A percentile compares a stretch with the other conserved stretches of the same genome.
Conservation (phyloP, 1,140 invertebrate genomes). For the Sogatella furcifera region DNA sequence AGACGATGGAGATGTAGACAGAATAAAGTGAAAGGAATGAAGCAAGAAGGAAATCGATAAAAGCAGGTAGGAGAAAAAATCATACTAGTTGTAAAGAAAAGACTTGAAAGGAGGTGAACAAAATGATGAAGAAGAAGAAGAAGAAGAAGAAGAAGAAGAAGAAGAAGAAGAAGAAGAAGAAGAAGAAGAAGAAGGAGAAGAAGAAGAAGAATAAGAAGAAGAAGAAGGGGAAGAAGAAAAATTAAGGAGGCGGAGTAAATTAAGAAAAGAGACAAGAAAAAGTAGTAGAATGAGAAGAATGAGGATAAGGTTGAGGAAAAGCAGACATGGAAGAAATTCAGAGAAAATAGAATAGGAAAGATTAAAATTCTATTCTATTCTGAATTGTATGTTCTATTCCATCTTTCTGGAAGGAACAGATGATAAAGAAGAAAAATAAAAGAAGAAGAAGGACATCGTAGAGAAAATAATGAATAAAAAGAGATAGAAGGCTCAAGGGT, state of each 20-base stretch:
- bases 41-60: not conserved
- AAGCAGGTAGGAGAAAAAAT: not conserved
- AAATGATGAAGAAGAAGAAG: not conserved
- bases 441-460: no score
- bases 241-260: not conserved
- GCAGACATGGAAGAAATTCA: not conserved
- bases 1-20: not conserved
- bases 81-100: no score
- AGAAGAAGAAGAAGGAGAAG: conserved; percentile 4
- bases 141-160: not conserved
- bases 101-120: not conserved
- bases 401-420: no score
- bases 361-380: no score
- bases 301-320: no score
- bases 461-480: no score
- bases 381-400: no score
- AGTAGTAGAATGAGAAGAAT: no score
- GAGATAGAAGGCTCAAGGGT: no score
- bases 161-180: not conserved
- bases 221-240: not conserved
- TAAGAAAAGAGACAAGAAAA: no score
- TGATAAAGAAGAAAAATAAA: no score
- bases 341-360: not conserved
- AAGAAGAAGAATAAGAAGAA: conserved; percentile 3
- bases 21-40: not conserved